phyloP scores from a whole-genome alignment of 1,140 invertebrate species.

The Mya arenaria region DNA sequence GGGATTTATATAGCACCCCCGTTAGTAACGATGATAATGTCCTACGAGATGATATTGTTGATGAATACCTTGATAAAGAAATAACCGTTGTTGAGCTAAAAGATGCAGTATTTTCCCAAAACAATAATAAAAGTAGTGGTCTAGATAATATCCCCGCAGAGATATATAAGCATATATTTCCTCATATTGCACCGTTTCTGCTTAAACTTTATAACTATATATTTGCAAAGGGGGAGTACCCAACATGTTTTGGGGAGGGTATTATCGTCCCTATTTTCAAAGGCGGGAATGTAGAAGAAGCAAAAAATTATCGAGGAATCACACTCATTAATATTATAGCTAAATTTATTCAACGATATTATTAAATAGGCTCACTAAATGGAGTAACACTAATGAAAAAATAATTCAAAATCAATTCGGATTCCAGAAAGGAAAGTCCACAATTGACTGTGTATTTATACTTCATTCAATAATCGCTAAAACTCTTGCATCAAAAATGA shows the following conservation, averaged over 20 bases:
- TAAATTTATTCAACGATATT: too few species aligned
- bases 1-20: background rate
- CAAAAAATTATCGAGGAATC: slow-evolving; percentile 24
- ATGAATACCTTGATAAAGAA: background rate
- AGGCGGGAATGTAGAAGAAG: slow-evolving; percentile 2
- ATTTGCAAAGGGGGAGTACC: slow-evolving; percentile 8
- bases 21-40: background rate
- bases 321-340: slow-evolving; percentile 16
- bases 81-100: background rate
- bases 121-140: slow-evolving; percentile 11
- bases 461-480: too few species aligned
- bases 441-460: too few species aligned
- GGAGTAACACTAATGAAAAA: too few species aligned
- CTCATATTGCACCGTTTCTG: background rate
- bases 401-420: too few species aligned
- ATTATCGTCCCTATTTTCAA: slow-evolving; percentile 25
- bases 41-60: background rate
- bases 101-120: background rate
- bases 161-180: slow-evolving; percentile 4
- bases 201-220: background rate
- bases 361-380: too few species aligned
- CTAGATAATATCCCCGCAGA: background rate
- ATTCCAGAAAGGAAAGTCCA: too few species aligned
- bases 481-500: too few species aligned
- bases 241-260: background rate